These are phyloP conservation scores for Salticus scenicus DNA, from an alignment of 2,888 invertebrate species.

Conservation along the genomic window DNA sequence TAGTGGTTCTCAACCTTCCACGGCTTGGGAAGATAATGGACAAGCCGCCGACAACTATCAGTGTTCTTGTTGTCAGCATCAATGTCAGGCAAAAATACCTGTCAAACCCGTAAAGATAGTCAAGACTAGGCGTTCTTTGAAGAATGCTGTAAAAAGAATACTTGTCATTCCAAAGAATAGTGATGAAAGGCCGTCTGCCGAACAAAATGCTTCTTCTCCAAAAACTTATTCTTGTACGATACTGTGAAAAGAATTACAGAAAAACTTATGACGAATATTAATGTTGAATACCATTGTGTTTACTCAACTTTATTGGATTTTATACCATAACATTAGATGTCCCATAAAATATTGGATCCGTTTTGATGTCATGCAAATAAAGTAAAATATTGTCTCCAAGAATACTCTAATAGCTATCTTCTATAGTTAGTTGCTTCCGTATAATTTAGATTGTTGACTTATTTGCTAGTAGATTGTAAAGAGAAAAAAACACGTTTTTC, in stretches of 20 bases:
- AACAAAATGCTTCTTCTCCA: slow-evolving; percentile 9
- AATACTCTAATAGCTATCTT: too few relatives aligned
- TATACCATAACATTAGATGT: too few relatives aligned
- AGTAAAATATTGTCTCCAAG: neutral
- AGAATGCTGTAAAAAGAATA: slow-evolving; percentile 60
- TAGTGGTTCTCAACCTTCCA: slow-evolving; percentile 26
- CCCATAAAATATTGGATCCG: too few relatives aligned
- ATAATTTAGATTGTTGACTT: too few relatives aligned
- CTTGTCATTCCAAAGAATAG: slow-evolving; percentile 48
- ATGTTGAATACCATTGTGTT: too few relatives aligned
- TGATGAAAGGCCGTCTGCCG: slow-evolving; percentile 5
- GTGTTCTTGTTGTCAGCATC: slow-evolving; percentile 39
- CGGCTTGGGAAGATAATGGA: slow-evolving; percentile 55
- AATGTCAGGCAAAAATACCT: slow-evolving; percentile 22
- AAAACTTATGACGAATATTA: too few relatives aligned
- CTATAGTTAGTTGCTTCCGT: too few relatives aligned
- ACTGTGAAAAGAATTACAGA: slow-evolving; percentile 13
- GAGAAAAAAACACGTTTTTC: too few relatives aligned
- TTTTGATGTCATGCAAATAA: too few relatives aligned
- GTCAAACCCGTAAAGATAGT: slow-evolving; percentile 50
- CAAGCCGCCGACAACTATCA: slow-evolving; percentile 19
- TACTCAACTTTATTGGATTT: too few relatives aligned
- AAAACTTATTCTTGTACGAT: slow-evolving; percentile 44
- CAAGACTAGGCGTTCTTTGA: slow-evolving; percentile 53
- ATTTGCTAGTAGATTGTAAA: too few relatives aligned